Percentiles rank a stretch among this genome's conserved stretches.
Evolutionary conservation across 2,888 invertebrate species (phyloP).

Genomic region (Tipula vernalis): DNA sequence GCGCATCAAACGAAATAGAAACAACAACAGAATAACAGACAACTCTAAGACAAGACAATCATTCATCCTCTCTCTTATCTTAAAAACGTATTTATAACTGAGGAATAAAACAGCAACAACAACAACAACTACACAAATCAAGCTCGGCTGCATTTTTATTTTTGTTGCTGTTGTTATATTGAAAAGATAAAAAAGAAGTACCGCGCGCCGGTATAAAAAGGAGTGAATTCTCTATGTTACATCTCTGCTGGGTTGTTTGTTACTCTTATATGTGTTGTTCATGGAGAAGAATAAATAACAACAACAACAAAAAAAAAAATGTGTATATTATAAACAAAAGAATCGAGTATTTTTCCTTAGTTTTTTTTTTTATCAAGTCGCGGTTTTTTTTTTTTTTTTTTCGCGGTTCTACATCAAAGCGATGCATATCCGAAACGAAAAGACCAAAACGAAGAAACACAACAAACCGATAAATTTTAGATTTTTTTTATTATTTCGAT

Average conservation of each 20-base stretch:
- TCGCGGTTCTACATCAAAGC: background rate
- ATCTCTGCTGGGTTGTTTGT: background rate
- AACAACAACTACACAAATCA: background rate
- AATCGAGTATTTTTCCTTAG: background rate
- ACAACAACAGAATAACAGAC: background rate
- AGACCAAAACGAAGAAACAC: background rate
- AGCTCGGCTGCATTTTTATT: background rate
- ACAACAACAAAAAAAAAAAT: background rate
- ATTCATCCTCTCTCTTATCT: conserved; percentile 4
- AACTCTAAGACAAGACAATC: conserved; percentile 4
- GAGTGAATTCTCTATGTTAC: background rate
- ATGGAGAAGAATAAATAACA: background rate
- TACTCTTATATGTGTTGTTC: background rate
- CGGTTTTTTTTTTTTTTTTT: background rate
- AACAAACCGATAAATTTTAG: background rate
- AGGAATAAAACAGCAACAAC: background rate
- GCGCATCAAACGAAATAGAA: background rate
- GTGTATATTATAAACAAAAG: background rate
- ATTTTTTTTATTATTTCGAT: background rate
- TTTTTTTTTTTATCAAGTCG: background rate
- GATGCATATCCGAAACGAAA: background rate
- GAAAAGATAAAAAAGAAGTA: background rate
- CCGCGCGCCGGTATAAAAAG: background rate
- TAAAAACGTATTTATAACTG: background rate
- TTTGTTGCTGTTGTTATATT: background rate